These are phyloP conservation scores for Petrolisthes cinctipes DNA, from an alignment of 2,888 invertebrate species.

Conservation along the genomic window DNA sequence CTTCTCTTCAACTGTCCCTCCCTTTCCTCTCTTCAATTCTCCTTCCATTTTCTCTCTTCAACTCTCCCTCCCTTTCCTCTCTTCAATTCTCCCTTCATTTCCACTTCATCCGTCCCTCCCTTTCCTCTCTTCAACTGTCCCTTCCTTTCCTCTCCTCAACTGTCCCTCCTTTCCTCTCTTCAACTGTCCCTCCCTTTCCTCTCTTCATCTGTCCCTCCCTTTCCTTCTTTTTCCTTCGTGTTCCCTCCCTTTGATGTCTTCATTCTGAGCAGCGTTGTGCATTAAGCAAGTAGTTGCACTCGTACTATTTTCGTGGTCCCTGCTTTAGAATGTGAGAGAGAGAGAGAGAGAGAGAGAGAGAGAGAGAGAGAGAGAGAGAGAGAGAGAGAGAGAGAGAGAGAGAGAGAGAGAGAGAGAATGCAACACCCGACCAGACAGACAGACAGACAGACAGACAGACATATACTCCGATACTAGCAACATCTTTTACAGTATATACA, in stretches of 20 bases:
- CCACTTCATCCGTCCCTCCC: too few relatives aligned
- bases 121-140: background rate
- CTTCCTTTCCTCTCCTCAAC: too few relatives aligned
- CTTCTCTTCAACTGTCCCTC: background rate
- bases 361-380: background rate
- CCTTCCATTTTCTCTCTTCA: background rate
- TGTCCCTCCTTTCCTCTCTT: background rate
- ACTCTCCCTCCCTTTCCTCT: background rate
- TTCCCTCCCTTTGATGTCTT: background rate
- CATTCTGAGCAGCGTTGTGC: too few relatives aligned
- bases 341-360: conserved; percentile 1
- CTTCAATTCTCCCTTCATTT: background rate
- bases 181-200: background rate
- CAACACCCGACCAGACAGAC: too few relatives aligned
- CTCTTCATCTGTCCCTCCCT: background rate
- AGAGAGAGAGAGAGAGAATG: background rate
- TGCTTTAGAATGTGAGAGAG: background rate
- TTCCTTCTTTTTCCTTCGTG: background rate
- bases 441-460: too few relatives aligned
- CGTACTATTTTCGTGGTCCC: background rate
- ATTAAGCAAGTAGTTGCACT: too few relatives aligned
- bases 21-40: background rate
- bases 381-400: background rate
- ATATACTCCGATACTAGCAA: too few relatives aligned
- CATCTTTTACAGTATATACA: too few relatives aligned